These are phyloP conservation scores for Chaenodraco wilsoni DNA, from an alignment of 2,797 vertebrate species.

Conservation along the genomic window DNA sequence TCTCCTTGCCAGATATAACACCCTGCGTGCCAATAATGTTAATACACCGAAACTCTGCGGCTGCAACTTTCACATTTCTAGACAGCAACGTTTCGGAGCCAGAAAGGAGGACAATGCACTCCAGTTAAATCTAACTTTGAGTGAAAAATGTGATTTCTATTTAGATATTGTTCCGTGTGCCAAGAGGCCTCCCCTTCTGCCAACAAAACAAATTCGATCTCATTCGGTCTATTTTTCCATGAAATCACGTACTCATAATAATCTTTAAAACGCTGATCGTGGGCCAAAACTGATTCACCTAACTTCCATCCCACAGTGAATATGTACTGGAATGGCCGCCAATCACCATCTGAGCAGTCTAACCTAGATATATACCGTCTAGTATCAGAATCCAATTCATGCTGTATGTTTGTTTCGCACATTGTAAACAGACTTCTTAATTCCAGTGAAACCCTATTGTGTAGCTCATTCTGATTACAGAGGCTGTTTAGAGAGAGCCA, in stretches of 20 bases:
- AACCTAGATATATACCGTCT: slow-evolving; percentile 66
- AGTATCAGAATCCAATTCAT: slow-evolving; percentile 64
- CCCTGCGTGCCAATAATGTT: slow-evolving; percentile 72
- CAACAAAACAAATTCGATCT: slow-evolving; percentile 77
- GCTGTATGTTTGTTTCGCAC: slow-evolving; percentile 62
- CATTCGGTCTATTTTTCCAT: slow-evolving; percentile 69
- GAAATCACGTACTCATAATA: slow-evolving; percentile 74
- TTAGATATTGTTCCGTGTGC: slow-evolving; percentile 76
- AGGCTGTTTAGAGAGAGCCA: slow-evolving; percentile 57
- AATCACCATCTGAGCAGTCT: slow-evolving; percentile 65
- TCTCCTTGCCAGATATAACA: slow-evolving; percentile 79
- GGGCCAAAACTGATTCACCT: slow-evolving; percentile 71
- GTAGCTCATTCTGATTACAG: slow-evolving; percentile 54
- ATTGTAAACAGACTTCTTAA: slow-evolving; percentile 72
- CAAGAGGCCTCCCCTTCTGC: slow-evolving; percentile 66
- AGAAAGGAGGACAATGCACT: slow-evolving; percentile 77
- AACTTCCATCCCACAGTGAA: slow-evolving; percentile 57
- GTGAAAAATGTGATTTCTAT: slow-evolving; percentile 81
- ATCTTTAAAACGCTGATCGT: slow-evolving; percentile 60
- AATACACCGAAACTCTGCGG: slow-evolving; percentile 73
- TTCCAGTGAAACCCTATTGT: slow-evolving; percentile 68
- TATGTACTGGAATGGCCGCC: slow-evolving; percentile 69
- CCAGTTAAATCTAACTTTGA: slow-evolving; percentile 78
- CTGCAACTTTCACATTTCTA: slow-evolving; percentile 72
- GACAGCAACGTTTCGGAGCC: slow-evolving; percentile 70